Evolutionary conservation across 1,140 invertebrate species (phyloP).

Genomic region (Cryptotermes secundus): DNA sequence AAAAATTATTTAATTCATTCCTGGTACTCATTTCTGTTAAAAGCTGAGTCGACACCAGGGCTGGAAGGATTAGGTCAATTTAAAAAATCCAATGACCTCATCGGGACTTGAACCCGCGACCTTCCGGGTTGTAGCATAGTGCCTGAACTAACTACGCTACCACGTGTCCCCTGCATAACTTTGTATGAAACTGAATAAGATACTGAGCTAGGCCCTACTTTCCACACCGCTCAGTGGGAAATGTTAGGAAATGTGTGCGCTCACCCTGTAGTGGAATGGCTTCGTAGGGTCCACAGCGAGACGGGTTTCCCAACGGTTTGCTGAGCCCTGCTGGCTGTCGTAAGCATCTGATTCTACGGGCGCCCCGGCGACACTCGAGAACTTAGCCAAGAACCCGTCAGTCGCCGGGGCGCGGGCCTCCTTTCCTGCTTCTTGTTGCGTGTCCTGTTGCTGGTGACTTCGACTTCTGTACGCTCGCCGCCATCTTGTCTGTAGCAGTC

Average conservation of each 20-base stretch:
- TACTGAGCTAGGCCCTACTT: neutral
- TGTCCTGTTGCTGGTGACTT: slow-evolving; percentile 22
- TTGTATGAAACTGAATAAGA: neutral
- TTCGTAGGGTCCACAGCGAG: slow-evolving; percentile 40
- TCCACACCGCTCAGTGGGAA: too few relatives aligned
- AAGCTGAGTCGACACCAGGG: too few relatives aligned
- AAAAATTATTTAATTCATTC: too few relatives aligned
- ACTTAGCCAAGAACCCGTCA: slow-evolving; percentile 38
- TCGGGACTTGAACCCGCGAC: too few relatives aligned
- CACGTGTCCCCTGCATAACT: too few relatives aligned
- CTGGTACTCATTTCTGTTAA: too few relatives aligned
- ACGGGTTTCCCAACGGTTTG: slow-evolving; percentile 34
- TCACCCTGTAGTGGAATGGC: slow-evolving; percentile 43
- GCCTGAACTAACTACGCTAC: too few relatives aligned
- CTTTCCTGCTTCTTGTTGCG: slow-evolving; percentile 20
- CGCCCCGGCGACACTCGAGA: slow-evolving; percentile 25
- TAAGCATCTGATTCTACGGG: slow-evolving; percentile 28
- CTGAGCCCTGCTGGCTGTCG: slow-evolving; percentile 21
- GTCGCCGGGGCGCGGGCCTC: slow-evolving; percentile 16
- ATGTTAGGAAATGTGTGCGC: neutral
- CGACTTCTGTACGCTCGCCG: neutral
- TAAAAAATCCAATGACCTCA: too few relatives aligned
- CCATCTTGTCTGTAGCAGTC: neutral
- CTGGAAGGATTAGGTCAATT: too few relatives aligned
- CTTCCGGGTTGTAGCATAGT: too few relatives aligned